These are phyloP conservation scores for Pycnomerus fuliginosus DNA, from an alignment of 2,888 invertebrate species.

Conservation along the genomic window DNA sequence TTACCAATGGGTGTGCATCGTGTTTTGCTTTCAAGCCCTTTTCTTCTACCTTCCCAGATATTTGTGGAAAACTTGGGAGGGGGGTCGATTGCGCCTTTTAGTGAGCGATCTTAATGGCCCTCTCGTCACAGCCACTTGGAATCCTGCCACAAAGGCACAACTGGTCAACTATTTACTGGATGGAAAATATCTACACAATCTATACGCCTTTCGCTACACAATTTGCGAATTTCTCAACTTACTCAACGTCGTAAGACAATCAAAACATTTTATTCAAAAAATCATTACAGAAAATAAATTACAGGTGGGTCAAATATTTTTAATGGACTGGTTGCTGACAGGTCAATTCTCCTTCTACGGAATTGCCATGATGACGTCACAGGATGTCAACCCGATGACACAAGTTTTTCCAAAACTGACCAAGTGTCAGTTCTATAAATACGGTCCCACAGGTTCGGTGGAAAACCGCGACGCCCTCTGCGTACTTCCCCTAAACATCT, in stretches of 20 bases:
- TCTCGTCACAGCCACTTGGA: constrained; percentile 59
- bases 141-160: constrained; percentile 56
- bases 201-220: constrained; percentile 67
- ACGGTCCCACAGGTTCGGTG: constrained; percentile 61
- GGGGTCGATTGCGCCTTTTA: constrained; percentile 61
- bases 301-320: constrained; percentile 68
- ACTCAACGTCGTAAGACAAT: constrained; percentile 64
- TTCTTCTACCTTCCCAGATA: constrained; percentile 70
- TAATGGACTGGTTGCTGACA: constrained; percentile 65
- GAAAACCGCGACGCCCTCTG: constrained; percentile 66
- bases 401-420: constrained; percentile 68
- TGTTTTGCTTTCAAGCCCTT: constrained; percentile 65
- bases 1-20: constrained; percentile 74
- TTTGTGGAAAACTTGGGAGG: constrained; percentile 73
- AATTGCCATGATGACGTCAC: constrained; percentile 54
- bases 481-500: constrained; percentile 73
- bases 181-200: constrained; percentile 60
- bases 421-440: constrained; percentile 61
- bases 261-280: background rate
- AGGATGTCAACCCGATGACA: constrained; percentile 61
- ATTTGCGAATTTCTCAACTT: constrained; percentile 75
- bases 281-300: constrained; percentile 23
- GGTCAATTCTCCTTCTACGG: constrained; percentile 65
- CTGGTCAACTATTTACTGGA: constrained; percentile 60
- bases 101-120: constrained; percentile 61